phyloP scores from a whole-genome alignment of 2,113 vertebrate species.

The Coptodon bakossiorum region DNA sequence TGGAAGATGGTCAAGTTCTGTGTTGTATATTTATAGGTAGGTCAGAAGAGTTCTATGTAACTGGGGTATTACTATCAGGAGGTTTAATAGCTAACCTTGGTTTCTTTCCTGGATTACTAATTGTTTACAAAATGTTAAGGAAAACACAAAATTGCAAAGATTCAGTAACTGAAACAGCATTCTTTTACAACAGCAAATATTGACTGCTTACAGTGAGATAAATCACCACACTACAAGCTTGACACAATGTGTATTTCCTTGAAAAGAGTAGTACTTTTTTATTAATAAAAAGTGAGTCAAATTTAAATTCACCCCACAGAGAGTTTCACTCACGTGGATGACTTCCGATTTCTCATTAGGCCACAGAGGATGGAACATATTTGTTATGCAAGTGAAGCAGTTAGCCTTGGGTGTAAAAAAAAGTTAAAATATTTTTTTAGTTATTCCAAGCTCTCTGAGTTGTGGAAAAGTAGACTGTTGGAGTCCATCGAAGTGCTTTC shows the following conservation, averaged over 20 bases:
- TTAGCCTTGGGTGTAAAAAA: not conserved
- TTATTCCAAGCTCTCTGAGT: constrained; percentile 19
- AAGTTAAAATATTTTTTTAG: not conserved
- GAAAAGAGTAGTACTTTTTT: not conserved
- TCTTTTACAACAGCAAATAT: not conserved
- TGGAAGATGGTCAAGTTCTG: constrained; percentile 18
- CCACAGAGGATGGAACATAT: not conserved
- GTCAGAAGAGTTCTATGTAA: not conserved
- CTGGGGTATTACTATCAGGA: not conserved
- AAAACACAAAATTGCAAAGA: not conserved
- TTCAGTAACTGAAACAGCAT: not conserved
- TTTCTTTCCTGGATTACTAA: not conserved
- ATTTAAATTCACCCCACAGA: not conserved
- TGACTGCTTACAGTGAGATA: not conserved
- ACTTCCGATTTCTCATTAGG: constrained; percentile 8
- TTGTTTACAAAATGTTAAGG: not conserved
- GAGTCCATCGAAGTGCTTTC: constrained; percentile 26
- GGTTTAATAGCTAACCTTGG: not conserved
- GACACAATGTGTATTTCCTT: not conserved
- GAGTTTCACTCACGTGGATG: not conserved
- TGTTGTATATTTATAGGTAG: constrained; percentile 26
- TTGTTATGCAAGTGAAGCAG: constrained; percentile 4
- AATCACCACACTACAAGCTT: not conserved
- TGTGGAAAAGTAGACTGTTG: constrained; percentile 2
- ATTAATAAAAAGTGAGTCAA: not conserved